phyloP scores from a whole-genome alignment of 2,797 vertebrate genomes.

The Astyanax mexicanus region DNA sequence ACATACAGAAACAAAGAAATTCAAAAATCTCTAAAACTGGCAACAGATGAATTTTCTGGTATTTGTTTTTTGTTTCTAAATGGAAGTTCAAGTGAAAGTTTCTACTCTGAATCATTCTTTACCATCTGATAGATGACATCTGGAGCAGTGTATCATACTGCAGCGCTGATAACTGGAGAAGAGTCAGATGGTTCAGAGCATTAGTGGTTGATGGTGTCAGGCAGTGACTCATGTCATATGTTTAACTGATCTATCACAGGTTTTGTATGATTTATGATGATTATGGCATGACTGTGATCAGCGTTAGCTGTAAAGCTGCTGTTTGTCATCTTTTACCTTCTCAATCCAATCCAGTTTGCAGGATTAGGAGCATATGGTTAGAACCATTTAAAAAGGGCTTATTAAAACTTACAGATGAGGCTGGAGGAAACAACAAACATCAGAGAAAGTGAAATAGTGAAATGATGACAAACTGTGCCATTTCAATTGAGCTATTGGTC shows the following conservation, averaged over 20 bases:
- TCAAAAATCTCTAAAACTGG: too few species aligned
- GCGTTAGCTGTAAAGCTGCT: background rate
- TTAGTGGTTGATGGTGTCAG: background rate
- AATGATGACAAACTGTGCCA: too few species aligned
- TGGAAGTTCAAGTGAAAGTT: too few species aligned
- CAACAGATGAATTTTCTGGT: too few species aligned
- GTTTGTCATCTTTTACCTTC: background rate
- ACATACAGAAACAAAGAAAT: too few species aligned
- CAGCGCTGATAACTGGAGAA: background rate
- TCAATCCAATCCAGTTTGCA: background rate
- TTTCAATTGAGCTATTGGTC: too few species aligned
- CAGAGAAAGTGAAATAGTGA: background rate
- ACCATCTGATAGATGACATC: conserved; percentile 39
- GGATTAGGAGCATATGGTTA: background rate
- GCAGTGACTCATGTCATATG: background rate
- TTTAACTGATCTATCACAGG: background rate
- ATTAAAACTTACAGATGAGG: background rate
- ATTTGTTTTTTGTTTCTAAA: too few species aligned
- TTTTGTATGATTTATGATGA: background rate
- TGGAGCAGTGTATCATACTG: conserved; percentile 8
- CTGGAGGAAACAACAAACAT: background rate
- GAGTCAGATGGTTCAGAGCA: background rate
- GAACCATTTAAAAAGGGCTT: background rate
- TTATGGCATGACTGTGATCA: background rate
- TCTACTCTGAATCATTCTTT: conserved; percentile 18